Evolutionary conservation across 2,797 vertebrate species (phyloP).

Genomic region (Austrolebias charrua): DNA sequence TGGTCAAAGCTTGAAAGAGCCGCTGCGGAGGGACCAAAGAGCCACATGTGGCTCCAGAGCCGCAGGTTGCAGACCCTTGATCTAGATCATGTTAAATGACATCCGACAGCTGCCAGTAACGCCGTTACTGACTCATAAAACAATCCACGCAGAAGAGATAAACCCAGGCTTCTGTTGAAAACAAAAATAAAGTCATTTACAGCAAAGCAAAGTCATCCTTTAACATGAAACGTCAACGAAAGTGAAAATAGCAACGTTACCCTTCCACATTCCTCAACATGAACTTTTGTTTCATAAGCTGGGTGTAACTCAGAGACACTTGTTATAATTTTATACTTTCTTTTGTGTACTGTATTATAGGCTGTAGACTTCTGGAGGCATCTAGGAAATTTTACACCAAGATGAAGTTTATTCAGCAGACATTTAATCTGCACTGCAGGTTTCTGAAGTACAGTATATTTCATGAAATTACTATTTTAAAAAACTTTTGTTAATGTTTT

Average conservation of each 20-base stretch:
- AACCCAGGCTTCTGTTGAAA: background rate
- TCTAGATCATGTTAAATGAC: background rate
- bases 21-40: too few relatives aligned
- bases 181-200: too few relatives aligned
- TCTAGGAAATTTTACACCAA: background rate
- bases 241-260: background rate
- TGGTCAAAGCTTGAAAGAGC: too few relatives aligned
- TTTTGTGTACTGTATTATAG: too few relatives aligned
- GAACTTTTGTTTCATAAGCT: too few relatives aligned
- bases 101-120: background rate
- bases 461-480: background rate
- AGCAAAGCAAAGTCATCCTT: too few relatives aligned
- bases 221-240: background rate
- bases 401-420: background rate
- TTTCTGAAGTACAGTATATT: background rate
- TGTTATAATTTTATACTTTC: too few relatives aligned
- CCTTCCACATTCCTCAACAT: too few relatives aligned
- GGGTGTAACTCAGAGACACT: too few relatives aligned
- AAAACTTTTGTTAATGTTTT: background rate
- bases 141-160: background rate
- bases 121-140: background rate
- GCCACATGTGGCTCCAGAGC: too few relatives aligned
- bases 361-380: too few relatives aligned
- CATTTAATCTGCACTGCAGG: background rate
- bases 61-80: too few relatives aligned